Evolutionary conservation across 2,797 vertebrate genomes (phyloP), one percentile per base, ranked within the genome.

Genomic region (Lateolabrax maculatus): DNA sequence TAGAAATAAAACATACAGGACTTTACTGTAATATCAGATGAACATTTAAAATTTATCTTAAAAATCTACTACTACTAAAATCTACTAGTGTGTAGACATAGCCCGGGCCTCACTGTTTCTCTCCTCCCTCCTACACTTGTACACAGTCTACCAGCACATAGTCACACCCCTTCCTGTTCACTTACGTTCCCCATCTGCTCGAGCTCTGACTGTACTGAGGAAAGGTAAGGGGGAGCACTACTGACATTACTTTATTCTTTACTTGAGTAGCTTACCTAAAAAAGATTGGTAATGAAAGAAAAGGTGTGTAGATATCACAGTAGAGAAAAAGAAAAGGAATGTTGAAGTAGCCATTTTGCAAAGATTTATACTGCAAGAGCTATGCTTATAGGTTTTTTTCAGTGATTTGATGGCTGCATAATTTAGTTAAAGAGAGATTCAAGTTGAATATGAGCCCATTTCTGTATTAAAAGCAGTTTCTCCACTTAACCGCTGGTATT

Each of bases 191-290:
- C 21, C 7, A 34, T 79, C 36, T 67, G 63, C 51, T 48, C 52
- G 29, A 67, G 49, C 61, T 68, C 49, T 69, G 44, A 53, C 41
- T 71, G 25, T 27, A 23, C 57, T 52, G 37, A 76, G 5, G n/a
- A 36, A 85, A 86, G 85, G 85, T 91, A 77, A 87, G 82, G 11
- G 51, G 34, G 11, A 77, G 21, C 0, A 3, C 18, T 10, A 11
- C 18, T 41, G 34, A 1, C 11, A 1, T 5, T 21, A 11, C n/a
- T 72, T 62, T 9, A 5, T 51, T 76, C 27, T 61, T 68, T 41
- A 36, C 6, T 44, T 31, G 2, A 70, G 19, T 9, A 29, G 15
- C 27, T 43, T 61, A 3, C 16, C 27, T 25, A 19, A 66, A 63
- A 63, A 53, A 11, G 0, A 9, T 29, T 37, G 19, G 9, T 11